Evolutionary conservation across 2,888 invertebrate genomes (phyloP).

Genomic region (Hypercompe scribonia): DNA sequence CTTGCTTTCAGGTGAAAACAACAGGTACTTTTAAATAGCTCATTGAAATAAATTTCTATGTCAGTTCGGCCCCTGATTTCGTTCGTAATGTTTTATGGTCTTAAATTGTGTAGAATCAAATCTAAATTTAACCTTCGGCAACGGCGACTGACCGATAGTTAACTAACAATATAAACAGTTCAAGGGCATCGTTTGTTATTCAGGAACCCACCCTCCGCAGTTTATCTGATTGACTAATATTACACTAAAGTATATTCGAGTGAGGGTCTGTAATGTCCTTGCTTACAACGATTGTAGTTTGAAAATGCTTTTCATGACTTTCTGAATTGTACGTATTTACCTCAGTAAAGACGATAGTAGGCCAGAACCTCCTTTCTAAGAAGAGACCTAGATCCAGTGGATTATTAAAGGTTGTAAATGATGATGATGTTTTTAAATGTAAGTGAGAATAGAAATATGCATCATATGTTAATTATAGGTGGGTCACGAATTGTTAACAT

Average conservation of each 20-base stretch:
- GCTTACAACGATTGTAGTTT: slow-evolving; percentile 39
- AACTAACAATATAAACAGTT: slow-evolving; percentile 59
- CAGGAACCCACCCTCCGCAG: slow-evolving; percentile 65
- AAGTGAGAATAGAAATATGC: too few relatives aligned
- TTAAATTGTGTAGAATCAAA: slow-evolving; percentile 45
- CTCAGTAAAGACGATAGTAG: too few relatives aligned
- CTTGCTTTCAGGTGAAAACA: neutral
- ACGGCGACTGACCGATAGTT: slow-evolving; percentile 52
- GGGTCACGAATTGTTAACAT: too few relatives aligned
- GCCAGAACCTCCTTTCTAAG: too few relatives aligned
- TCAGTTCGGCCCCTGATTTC: neutral
- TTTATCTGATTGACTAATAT: slow-evolving; percentile 72
- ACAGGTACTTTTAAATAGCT: neutral
- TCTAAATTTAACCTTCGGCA: slow-evolving; percentile 66
- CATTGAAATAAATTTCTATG: neutral
- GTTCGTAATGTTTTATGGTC: slow-evolving; percentile 11
- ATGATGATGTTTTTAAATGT: neutral
- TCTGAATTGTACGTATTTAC: neutral
- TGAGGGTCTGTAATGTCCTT: slow-evolving; percentile 47
- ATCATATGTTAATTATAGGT: too few relatives aligned
- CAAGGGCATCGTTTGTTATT: slow-evolving; percentile 77
- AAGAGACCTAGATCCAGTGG: too few relatives aligned
- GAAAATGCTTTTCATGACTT: neutral
- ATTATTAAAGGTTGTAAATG: too few relatives aligned
- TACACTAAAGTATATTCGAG: neutral